phyloP scores from a whole-genome alignment of 1,140 invertebrate species.

The Drosophila yakuba region DNA sequence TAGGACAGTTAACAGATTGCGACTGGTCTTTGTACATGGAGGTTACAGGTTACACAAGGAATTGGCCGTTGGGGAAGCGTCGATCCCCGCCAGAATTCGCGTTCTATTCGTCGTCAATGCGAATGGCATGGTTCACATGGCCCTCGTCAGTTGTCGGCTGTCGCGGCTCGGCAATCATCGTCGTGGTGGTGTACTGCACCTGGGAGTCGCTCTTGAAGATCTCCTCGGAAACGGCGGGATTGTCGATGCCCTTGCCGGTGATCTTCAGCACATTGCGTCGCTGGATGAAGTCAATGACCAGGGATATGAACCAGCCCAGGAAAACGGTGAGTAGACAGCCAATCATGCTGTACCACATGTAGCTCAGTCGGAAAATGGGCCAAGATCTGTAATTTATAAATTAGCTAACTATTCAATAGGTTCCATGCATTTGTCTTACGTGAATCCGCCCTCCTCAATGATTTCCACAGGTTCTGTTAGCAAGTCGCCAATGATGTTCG shows the following conservation, averaged over 20 bases:
- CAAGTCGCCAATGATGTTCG: slow-evolving; percentile 46
- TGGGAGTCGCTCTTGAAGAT: slow-evolving; percentile 52
- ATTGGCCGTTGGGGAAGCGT: slow-evolving; percentile 14
- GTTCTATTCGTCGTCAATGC: slow-evolving; percentile 69
- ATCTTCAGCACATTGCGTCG: slow-evolving; percentile 71
- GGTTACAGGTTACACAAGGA: slow-evolving; percentile 62
- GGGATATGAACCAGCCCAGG: slow-evolving; percentile 89
- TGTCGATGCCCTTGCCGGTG: slow-evolving; percentile 85
- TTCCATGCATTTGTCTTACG: slow-evolving; percentile 39
- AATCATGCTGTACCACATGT: slow-evolving; percentile 90
- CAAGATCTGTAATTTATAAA: slow-evolving; percentile 73
- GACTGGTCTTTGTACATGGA: slow-evolving; percentile 75
- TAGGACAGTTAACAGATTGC: slow-evolving; percentile 42
- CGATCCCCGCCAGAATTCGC: slow-evolving; percentile 5
- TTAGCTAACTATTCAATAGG: too few species aligned
- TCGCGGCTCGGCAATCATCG: slow-evolving; percentile 11
- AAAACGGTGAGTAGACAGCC: slow-evolving; percentile 89
- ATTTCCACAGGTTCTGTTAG: slow-evolving; percentile 42
- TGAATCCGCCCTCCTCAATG: slow-evolving; percentile 46
- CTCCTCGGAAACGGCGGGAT: slow-evolving; percentile 57
- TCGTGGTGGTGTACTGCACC: slow-evolving; percentile 37
- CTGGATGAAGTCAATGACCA: slow-evolving; percentile 87
- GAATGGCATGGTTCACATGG: slow-evolving; percentile 75
- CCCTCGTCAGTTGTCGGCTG: slow-evolving; percentile 40
- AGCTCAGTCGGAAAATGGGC: slow-evolving; percentile 88